Conservation (phyloP, 2,888 invertebrate species). For the Acanthosepion esculentum region DNA sequence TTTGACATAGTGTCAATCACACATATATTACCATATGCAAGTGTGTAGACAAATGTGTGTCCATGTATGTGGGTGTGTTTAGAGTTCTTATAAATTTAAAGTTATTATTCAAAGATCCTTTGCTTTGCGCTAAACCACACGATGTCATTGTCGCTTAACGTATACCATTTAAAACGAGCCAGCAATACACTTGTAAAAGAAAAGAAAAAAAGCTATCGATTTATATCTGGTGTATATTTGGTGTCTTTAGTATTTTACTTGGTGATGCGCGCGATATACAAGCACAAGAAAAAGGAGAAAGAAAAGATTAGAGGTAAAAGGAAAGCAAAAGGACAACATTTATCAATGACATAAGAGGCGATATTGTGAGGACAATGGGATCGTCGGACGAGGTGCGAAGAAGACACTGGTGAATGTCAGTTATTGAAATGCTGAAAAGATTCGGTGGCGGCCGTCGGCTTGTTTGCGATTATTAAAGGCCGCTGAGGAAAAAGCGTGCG, state of each 20-base stretch:
- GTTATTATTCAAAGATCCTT: not conserved
- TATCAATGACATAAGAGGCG: constrained; percentile 33
- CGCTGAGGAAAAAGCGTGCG: constrained; percentile 8
- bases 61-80: not conserved
- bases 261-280: not conserved
- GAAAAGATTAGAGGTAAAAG: not conserved
- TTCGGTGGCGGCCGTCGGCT: constrained; percentile 11
- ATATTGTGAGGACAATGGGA: not conserved
- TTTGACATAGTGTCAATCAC: not conserved
- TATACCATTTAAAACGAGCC: not conserved
- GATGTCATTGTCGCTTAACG: not conserved
- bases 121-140: not conserved
- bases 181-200: too few relatives aligned
- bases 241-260: not conserved
- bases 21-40: not conserved
- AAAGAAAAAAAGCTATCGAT: too few relatives aligned
- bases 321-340: not conserved
- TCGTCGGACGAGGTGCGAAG: not conserved
- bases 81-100: not conserved
- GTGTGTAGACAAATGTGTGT: not conserved
- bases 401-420: not conserved
- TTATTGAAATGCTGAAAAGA: constrained; percentile 1
- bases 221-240: too few relatives aligned
- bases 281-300: not conserved
- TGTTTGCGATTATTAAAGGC: constrained; percentile 33